Percentiles rank a stretch among this genome's conserved stretches.
phyloP scores from a whole-genome alignment of 2,113 vertebrate genomes.

The Thalassarche chlororhynchos region DNA sequence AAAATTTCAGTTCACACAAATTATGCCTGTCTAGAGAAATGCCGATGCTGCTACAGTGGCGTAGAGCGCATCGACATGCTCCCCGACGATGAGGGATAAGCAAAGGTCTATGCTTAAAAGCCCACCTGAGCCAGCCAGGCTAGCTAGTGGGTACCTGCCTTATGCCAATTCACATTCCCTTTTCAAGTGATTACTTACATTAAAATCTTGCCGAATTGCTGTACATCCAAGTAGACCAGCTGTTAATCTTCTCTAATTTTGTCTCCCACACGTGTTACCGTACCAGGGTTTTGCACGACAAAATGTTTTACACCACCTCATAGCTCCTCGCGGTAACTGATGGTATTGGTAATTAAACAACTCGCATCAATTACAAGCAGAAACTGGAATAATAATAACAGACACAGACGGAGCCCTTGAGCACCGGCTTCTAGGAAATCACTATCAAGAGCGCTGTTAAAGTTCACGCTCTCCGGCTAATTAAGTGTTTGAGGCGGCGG shows the following conservation, averaged over 20 bases:
- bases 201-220: not conserved
- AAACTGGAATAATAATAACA: not conserved
- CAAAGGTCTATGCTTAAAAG: not conserved
- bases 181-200: not conserved
- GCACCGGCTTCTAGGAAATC: not conserved
- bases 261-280: fast-evolving
- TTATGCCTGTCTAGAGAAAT: not conserved
- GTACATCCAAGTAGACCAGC: not conserved
- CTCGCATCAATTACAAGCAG: not conserved
- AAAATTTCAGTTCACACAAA: not conserved
- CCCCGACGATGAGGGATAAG: fast-evolving
- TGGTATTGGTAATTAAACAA: not conserved
- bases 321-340: not conserved
- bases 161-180: not conserved
- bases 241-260: not conserved
- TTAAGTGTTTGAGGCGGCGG: not conserved
- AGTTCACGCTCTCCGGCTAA: not conserved
- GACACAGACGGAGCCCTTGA: not conserved
- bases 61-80: fast-evolving
- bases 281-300: fast-evolving
- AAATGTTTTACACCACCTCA: not conserved
- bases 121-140: not conserved
- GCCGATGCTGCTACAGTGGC: fast-evolving
- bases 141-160: not conserved
- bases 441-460: not conserved